Evolutionary conservation across 2,113 vertebrate species (phyloP).

Genomic region (Xiphophorus maculatus): DNA sequence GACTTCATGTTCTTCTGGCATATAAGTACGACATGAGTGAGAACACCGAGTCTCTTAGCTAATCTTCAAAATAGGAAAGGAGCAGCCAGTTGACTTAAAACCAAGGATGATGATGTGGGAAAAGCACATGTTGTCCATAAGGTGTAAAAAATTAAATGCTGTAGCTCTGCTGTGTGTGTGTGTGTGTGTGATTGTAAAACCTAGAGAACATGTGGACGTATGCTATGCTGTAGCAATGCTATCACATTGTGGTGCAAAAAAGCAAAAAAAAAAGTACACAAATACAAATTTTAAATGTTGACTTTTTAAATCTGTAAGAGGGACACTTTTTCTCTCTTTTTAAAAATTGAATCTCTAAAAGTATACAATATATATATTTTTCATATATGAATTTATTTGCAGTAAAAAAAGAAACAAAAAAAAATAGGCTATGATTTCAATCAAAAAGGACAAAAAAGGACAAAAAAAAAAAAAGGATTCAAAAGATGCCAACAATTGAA

Average conservation of each 20-base stretch:
- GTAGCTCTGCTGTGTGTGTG: neutral
- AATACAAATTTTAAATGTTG: too few relatives aligned
- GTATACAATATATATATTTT: neutral
- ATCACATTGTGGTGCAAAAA: too few relatives aligned
- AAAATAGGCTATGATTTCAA: neutral
- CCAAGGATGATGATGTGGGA: neutral
- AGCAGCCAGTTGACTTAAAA: neutral
- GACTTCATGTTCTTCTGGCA: neutral
- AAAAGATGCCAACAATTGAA: conserved; percentile 8
- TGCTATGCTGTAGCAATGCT: too few relatives aligned
- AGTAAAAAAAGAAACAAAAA: neutral
- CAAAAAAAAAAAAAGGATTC: conserved; percentile 17
- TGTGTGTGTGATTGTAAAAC: neutral
- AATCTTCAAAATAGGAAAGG: neutral
- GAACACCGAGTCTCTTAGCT: neutral
- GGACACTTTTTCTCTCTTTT: too few relatives aligned
- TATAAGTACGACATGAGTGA: neutral
- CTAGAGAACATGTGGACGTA: neutral
- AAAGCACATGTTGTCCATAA: neutral
- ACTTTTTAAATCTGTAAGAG: too few relatives aligned
- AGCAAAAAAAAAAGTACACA: too few relatives aligned
- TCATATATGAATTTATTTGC: neutral
- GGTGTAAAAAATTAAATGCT: neutral
- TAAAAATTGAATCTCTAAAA: neutral
- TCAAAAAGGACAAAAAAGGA: too few relatives aligned